phyloP scores from a whole-genome alignment of 2,888 invertebrate genomes.

The Nomada hirtipes region DNA sequence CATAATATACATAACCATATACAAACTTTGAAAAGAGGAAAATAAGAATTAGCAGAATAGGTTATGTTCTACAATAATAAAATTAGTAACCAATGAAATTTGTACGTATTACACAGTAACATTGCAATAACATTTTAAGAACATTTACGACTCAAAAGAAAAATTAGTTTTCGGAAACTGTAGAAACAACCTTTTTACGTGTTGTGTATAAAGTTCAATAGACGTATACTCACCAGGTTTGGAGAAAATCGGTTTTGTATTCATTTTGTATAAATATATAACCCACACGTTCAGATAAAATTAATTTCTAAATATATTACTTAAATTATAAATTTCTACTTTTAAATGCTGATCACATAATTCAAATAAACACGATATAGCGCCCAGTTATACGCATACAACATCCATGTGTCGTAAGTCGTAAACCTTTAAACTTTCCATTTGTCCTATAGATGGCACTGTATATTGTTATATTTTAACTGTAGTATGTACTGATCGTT shows the following conservation, averaged over 20 bases:
- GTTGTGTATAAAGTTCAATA: background rate
- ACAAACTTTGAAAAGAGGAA: background rate
- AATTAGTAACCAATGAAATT: background rate
- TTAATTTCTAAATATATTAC: slow-evolving; percentile 8
- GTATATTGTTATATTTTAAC: slow-evolving; percentile 5
- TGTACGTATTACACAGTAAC: background rate
- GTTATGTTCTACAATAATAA: slow-evolving; percentile 29
- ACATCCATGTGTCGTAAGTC: background rate
- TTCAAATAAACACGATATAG: slow-evolving; percentile 28
- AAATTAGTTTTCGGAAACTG: background rate
- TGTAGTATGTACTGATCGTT: background rate
- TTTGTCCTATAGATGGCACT: slow-evolving; percentile 53
- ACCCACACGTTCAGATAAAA: background rate
- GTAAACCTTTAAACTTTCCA: slow-evolving; percentile 6
- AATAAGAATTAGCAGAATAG: slow-evolving; percentile 4
- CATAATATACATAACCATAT: background rate
- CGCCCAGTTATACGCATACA: background rate
- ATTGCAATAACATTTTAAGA: background rate
- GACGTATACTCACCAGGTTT: slow-evolving; percentile 64
- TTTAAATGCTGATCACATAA: slow-evolving; percentile 10
- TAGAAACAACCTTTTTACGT: background rate
- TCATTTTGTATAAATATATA: slow-evolving; percentile 52
- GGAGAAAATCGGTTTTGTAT: slow-evolving; percentile 62
- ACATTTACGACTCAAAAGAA: background rate
- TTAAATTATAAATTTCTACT: background rate